Percentiles rank a stretch among this genome's conserved stretches.
phyloP scores from a whole-genome alignment of 2,888 invertebrate species.

The Leucophenga montana region DNA sequence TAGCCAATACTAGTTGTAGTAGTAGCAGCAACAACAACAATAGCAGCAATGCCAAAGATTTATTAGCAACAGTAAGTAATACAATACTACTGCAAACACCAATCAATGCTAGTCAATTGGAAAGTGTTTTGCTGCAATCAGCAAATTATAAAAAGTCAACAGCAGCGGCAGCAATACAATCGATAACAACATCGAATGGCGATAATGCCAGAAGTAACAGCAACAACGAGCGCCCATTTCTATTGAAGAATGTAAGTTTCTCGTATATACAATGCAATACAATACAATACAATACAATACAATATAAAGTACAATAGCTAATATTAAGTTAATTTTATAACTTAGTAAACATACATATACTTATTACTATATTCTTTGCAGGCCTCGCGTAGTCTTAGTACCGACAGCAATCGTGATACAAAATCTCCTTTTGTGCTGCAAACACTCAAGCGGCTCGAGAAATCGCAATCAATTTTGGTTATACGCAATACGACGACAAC shows the following conservation, averaged over 20 bases:
- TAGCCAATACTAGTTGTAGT: conserved; percentile 41
- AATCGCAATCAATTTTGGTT: conserved; percentile 73
- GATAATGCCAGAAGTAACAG: conserved; percentile 22
- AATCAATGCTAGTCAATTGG: conserved; percentile 71
- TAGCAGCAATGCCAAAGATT: conserved; percentile 43
- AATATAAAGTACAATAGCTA: no score
- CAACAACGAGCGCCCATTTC: conserved; percentile 58
- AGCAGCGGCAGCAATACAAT: conserved; percentile 33
- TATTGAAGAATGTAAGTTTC: conserved; percentile 65
- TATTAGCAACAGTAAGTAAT: conserved; percentile 52
- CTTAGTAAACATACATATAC: not conserved
- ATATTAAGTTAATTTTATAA: not conserved
- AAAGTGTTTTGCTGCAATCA: conserved; percentile 65
- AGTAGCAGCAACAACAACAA: conserved; percentile 35
- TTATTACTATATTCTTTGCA: conserved; percentile 37
- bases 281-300: no score
- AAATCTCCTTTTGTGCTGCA: conserved; percentile 72
- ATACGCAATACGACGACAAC: conserved; percentile 65
- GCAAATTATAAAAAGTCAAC: conserved; percentile 54
- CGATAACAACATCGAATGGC: conserved; percentile 37
- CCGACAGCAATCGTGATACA: conserved; percentile 66
- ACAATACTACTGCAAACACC: conserved; percentile 72
- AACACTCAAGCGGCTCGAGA: conserved; percentile 72
- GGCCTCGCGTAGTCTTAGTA: conserved; percentile 67
- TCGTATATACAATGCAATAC: not conserved